Evolutionary conservation across 1,140 invertebrate species (phyloP), one percentile per base, ranked within the genome.

Genomic region (Ephestia elutella): DNA sequence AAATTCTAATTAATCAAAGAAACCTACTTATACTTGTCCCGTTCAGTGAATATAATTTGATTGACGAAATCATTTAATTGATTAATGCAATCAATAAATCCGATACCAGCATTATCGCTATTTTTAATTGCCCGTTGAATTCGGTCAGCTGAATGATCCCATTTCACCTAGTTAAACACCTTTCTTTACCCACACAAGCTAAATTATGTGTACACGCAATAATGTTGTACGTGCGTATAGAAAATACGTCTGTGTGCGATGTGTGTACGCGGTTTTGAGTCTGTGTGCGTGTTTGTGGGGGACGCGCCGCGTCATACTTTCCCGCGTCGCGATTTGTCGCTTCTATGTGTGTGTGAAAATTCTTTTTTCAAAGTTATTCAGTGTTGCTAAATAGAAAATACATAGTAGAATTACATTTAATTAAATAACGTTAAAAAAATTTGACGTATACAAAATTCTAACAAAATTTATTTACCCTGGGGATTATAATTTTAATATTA

Each of bases 151-250:
- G 66, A 62, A 58, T 63, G 57, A 63, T 76, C 57, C 72, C 84
- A 87, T 87, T 87, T 87, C 82, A 75, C 78, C 78, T 71, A 81
- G 75, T 69, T 71, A 80, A 78, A 78, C 84, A 83, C 84, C 84
- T 87, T 87, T 86, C 82, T 87, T 84, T 85, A 87, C 81, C 17
- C 82, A 86, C 81, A 87, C 81, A 67, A 20, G 9, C 49, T 30
- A 64, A 2, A 5, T n/a, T 28, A 53, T 25, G 21, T 53, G 9
- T 25, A 53, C 21, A 25, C 50, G 21, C 20, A 53, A 25, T 44
- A 44, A 15, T 44, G 10, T 48, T 50, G 28, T 55, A 58, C 56
- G 55, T 65, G 50, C 54, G 38, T 17, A 44, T 44, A 44, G 13
- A 44, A 15, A 44, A 44, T 44, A 15, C n/a, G 7, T 3, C 7